phyloP scores from a whole-genome alignment of 2,888 invertebrate genomes.

The Acrobasis repandana region DNA sequence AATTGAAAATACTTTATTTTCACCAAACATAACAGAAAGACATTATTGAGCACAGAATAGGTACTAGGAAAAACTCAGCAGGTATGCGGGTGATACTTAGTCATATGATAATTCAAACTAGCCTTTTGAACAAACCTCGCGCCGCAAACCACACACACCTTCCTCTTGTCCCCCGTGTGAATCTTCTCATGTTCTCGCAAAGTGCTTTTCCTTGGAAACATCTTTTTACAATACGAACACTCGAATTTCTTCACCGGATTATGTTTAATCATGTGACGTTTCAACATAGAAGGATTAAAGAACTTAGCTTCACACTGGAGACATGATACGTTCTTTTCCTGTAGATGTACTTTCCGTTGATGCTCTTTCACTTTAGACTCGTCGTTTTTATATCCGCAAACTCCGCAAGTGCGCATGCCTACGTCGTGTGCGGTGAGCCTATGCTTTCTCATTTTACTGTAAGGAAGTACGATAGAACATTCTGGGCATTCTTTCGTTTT shows the following conservation, averaged over 20 bases:
- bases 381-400: conserved; percentile 32
- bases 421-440: conserved; percentile 27
- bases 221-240: conserved; percentile 43
- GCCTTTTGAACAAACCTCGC: conserved; percentile 42
- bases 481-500: conserved; percentile 23
- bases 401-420: conserved; percentile 31
- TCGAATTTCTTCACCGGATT: conserved; percentile 37
- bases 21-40: too few species aligned
- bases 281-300: conserved; percentile 20
- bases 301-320: conserved; percentile 31
- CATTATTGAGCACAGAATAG: too few species aligned
- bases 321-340: conserved; percentile 52
- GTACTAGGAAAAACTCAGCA: not conserved
- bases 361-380: conserved; percentile 14
- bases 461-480: conserved; percentile 22
- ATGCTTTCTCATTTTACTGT: not conserved
- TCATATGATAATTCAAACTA: conserved; percentile 42
- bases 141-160: conserved; percentile 50
- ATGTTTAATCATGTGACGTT: conserved; percentile 36
- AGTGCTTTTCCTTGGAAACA: conserved; percentile 59
- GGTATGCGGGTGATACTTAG: conserved; percentile 37
- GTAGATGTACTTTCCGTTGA: conserved; percentile 31
- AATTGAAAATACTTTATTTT: too few species aligned
- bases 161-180: conserved; percentile 65
- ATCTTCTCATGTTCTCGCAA: conserved; percentile 62